Evolutionary conservation across 2,888 invertebrate genomes (phyloP).

Genomic region (Acleris laterana): DNA sequence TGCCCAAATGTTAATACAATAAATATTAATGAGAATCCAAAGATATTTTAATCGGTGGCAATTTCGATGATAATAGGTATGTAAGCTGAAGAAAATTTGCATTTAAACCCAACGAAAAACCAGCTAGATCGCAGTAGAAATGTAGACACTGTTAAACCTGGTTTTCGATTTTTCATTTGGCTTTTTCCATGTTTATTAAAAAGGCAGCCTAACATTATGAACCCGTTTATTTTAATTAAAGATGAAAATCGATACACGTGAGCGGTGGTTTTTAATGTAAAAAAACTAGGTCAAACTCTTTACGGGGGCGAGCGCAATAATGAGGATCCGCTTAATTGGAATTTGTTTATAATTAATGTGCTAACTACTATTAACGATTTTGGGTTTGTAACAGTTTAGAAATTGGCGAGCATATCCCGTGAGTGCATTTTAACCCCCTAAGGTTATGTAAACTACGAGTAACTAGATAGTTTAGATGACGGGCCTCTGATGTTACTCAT

Average conservation of each 20-base stretch:
- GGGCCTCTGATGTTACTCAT: background rate
- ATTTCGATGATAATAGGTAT: too few relatives aligned
- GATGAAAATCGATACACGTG: constrained; percentile 29
- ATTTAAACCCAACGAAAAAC: too few relatives aligned
- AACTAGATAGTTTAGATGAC: background rate
- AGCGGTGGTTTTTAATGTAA: constrained; percentile 10
- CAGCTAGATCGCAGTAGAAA: too few relatives aligned
- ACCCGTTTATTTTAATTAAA: constrained; percentile 16
- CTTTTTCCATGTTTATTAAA: background rate
- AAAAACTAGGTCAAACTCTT: constrained; percentile 25
- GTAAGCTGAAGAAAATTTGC: too few relatives aligned
- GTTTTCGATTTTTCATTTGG: background rate
- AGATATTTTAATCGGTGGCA: too few relatives aligned
- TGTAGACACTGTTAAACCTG: too few relatives aligned
- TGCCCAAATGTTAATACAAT: too few relatives aligned
- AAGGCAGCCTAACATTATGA: background rate
- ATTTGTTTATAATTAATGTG: constrained; percentile 23
- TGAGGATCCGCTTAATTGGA: constrained; percentile 21
- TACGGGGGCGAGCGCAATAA: constrained; percentile 10
- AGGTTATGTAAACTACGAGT: background rate
- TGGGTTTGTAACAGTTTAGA: background rate
- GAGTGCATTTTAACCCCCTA: background rate
- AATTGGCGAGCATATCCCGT: background rate
- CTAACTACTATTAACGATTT: constrained; percentile 5
- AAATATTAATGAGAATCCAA: too few relatives aligned